phyloP scores from a whole-genome alignment of 2,797 vertebrate genomes.

The Pseudomugil tenellus region DNA sequence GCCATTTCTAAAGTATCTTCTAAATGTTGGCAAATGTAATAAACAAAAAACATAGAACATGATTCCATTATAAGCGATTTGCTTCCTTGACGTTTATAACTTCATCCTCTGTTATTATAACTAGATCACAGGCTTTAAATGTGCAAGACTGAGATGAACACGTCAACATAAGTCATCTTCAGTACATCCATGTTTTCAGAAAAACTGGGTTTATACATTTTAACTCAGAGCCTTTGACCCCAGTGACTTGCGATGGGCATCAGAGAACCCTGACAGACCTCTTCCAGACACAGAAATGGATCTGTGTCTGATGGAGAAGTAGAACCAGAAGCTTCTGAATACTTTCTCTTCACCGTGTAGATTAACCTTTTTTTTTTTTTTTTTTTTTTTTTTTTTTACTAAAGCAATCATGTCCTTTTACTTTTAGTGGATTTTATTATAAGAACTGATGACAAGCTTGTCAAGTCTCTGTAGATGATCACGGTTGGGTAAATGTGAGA shows the following conservation, averaged over 20 bases:
- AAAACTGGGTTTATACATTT: constrained; percentile 1
- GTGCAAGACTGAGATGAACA: not conserved
- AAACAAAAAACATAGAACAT: too few species aligned
- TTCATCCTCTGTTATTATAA: not conserved
- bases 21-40: not conserved
- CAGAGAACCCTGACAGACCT: not conserved
- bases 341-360: too few species aligned
- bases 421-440: not conserved
- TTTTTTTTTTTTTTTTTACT: too few species aligned
- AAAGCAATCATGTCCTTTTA: not conserved
- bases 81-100: not conserved
- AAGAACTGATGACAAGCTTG: not conserved
- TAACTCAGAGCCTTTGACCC: constrained; percentile 19
- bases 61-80: not conserved
- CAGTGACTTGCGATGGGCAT: constrained; percentile 3
- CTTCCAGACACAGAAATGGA: not conserved
- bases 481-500: not conserved
- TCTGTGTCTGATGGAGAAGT: not conserved
- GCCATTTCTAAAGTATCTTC: not conserved
- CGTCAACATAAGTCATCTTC: not conserved
- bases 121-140: not conserved
- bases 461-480: not conserved
- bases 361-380: too few species aligned
- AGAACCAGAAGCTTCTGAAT: not conserved
- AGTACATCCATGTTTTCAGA: not conserved